A percentile compares a stretch with the other conserved stretches of the same genome.
Evolutionary conservation across 2,797 vertebrate species (phyloP).

Genomic region (Hyperoplus immaculatus): DNA sequence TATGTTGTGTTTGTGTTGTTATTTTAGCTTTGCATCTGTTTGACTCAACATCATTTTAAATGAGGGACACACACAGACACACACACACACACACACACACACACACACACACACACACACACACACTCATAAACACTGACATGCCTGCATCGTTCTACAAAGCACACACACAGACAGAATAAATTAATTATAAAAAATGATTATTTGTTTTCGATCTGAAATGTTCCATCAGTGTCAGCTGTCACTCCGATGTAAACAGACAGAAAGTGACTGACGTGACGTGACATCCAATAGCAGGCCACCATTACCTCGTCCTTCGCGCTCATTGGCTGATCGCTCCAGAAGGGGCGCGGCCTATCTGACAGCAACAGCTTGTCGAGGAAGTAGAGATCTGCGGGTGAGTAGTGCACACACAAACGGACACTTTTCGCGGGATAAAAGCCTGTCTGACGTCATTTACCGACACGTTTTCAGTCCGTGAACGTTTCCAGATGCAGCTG

Average conservation of each 20-base stretch:
- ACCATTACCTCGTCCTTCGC: accelerated
- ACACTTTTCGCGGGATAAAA: background rate
- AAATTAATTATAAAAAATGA: too few species aligned
- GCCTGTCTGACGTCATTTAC: accelerated
- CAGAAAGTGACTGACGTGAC: background rate
- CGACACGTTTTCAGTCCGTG: accelerated
- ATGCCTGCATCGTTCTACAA: too few species aligned
- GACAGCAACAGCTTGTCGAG: conserved; percentile 31
- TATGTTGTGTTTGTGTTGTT: too few species aligned
- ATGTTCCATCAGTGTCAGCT: too few species aligned
- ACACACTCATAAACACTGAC: too few species aligned
- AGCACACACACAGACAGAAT: too few species aligned
- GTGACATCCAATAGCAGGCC: conserved; percentile 2
- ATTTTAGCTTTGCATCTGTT: too few species aligned
- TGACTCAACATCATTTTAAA: too few species aligned
- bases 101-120: too few species aligned
- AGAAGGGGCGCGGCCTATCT: background rate
- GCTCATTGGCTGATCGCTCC: background rate
- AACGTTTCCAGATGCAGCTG: background rate
- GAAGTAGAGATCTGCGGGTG: conserved; percentile 18
- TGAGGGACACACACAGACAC: too few species aligned
- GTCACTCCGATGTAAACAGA: conserved; percentile 4
- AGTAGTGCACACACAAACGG: background rate
- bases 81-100: too few species aligned
- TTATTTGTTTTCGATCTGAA: too few species aligned